Conservation (phyloP, 2,888 invertebrate species). For the Cephus spinipes region DNA sequence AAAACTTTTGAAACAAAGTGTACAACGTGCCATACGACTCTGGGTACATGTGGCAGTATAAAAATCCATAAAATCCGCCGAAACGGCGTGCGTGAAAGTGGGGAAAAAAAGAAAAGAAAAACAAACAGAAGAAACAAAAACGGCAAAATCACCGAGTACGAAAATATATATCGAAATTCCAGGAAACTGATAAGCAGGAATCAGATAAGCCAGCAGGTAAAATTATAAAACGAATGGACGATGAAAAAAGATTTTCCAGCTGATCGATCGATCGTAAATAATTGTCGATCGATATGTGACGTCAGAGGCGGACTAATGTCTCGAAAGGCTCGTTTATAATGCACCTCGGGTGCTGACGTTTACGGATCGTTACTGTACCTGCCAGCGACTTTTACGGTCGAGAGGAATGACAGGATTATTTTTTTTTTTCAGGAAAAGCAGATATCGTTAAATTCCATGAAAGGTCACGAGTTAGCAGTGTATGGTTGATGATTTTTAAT, state of each 20-base stretch:
- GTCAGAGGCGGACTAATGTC: background rate
- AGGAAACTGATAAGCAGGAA: background rate
- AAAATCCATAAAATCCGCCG: background rate
- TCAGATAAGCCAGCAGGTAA: background rate
- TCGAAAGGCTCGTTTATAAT: background rate
- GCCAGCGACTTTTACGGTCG: conserved; percentile 14
- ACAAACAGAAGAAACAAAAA: background rate
- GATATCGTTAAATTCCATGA: conserved; percentile 1
- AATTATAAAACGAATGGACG: background rate
- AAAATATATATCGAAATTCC: background rate
- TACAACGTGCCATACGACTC: background rate
- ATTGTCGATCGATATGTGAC: background rate
- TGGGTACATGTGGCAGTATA: background rate
- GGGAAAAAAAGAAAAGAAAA: background rate
- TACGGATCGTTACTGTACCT: background rate
- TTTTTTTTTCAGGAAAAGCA: conserved; percentile 10
- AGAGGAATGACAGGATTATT: background rate
- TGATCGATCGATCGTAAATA: background rate
- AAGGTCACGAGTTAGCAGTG: background rate
- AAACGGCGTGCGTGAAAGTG: background rate
- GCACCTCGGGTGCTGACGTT: conserved; percentile 1
- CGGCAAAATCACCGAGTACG: background rate
- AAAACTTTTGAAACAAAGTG: background rate
- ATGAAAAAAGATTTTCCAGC: background rate
- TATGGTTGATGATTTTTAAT: background rate